phyloP scores from a whole-genome alignment of 64 coral and sea anemone genomes.

The Dendronephthya gigantea region DNA sequence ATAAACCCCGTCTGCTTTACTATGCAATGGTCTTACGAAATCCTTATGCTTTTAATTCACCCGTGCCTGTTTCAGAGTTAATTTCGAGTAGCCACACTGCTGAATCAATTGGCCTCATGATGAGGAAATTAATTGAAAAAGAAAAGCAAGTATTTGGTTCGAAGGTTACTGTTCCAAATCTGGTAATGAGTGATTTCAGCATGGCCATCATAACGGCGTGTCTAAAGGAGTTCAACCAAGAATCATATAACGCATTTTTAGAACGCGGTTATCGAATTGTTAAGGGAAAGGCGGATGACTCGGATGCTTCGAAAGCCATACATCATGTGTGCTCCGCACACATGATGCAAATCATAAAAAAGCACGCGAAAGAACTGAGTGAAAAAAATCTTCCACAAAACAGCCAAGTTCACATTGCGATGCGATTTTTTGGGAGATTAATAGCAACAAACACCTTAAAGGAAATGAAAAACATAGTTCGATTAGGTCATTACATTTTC shows the following conservation, averaged over 20 bases:
- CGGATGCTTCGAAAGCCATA: background rate
- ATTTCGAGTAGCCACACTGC: background rate
- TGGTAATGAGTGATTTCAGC: slow-evolving; percentile 4
- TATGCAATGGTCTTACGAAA: background rate
- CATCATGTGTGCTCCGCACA: slow-evolving; percentile 25
- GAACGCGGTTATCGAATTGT: background rate
- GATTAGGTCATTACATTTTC: background rate
- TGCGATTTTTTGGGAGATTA: slow-evolving; percentile 28
- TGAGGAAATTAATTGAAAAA: background rate
- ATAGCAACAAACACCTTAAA: background rate
- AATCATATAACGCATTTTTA: background rate
- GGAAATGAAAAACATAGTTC: slow-evolving; percentile 12
- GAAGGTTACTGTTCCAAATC: background rate
- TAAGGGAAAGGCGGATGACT: background rate
- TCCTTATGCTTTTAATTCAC: background rate
- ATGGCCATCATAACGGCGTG: slow-evolving; percentile 17
- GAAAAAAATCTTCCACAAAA: background rate
- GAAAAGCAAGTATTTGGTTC: background rate
- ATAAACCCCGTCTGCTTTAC: background rate
- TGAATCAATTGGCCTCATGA: background rate
- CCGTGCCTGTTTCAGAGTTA: slow-evolving; percentile 16
- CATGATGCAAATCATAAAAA: slow-evolving; percentile 22
- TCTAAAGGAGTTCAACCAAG: slow-evolving; percentile 15
- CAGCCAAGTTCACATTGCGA: slow-evolving; percentile 33
- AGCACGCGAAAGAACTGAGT: background rate